A percentile compares a stretch with the other conserved stretches of the same genome.
Conservation (phyloP, 1,140 invertebrate species). For the Lucilia sericata region DNA sequence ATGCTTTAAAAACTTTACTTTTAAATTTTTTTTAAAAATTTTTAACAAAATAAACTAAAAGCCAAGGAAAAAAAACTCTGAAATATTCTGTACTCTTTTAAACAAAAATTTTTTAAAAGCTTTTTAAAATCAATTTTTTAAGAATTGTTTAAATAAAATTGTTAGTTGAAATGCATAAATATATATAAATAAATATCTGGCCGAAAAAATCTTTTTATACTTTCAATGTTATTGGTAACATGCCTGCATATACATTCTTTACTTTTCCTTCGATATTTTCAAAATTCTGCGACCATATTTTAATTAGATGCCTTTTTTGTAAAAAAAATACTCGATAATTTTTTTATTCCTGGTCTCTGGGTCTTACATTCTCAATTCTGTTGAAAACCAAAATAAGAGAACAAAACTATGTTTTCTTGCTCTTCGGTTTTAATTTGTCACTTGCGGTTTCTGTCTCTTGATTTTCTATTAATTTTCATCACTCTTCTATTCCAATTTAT, state of each 20-base stretch:
- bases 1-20: too few relatives aligned
- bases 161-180: too few relatives aligned
- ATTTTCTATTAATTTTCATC: neutral
- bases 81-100: too few relatives aligned
- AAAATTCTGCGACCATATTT: too few relatives aligned
- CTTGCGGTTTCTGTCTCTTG: too few relatives aligned
- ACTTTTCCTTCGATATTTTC: neutral
- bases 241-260: neutral
- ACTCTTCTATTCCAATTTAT: neutral
- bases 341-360: neutral
- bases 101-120: too few relatives aligned
- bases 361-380: neutral
- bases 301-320: neutral
- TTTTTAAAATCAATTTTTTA: too few relatives aligned
- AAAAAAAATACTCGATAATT: neutral
- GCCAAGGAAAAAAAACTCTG: too few relatives aligned
- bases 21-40: too few relatives aligned
- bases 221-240: neutral
- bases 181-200: neutral
- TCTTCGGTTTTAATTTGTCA: neutral
- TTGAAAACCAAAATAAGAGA: neutral
- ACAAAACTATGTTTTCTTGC: neutral
- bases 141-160: too few relatives aligned
- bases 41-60: too few relatives aligned
- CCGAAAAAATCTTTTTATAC: neutral